Evolutionary conservation across 2,888 invertebrate genomes (phyloP).

Genomic region (Drosophila leonis): DNA sequence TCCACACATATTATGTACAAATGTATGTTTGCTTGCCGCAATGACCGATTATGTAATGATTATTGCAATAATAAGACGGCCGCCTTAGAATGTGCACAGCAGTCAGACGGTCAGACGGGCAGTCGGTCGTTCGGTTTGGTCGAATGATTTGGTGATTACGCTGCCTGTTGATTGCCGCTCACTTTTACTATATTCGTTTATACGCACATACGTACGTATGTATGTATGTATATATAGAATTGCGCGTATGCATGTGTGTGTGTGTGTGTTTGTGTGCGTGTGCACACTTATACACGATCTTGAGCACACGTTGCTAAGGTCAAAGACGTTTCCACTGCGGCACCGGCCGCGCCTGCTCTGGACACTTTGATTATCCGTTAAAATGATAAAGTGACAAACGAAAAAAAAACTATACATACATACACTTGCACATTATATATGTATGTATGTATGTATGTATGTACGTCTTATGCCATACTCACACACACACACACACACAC

Average conservation of each 20-base stretch:
- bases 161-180: slow-evolving; percentile 43
- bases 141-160: slow-evolving; percentile 57
- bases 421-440: background rate
- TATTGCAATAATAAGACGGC: slow-evolving; percentile 55
- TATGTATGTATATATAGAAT: slow-evolving; percentile 3
- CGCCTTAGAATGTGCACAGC: slow-evolving; percentile 53
- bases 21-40: slow-evolving; percentile 37
- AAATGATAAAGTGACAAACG: slow-evolving; percentile 33
- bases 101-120: background rate
- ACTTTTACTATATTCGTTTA: slow-evolving; percentile 37
- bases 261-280: slow-evolving; percentile 16
- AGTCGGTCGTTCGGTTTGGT: slow-evolving; percentile 24
- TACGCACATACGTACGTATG: slow-evolving; percentile 4
- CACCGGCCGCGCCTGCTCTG: slow-evolving; percentile 33
- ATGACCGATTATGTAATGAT: slow-evolving; percentile 73
- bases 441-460: too few species aligned
- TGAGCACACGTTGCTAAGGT: slow-evolving; percentile 67
- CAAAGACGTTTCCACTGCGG: slow-evolving; percentile 54
- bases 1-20: background rate
- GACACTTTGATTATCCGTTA: slow-evolving; percentile 51
- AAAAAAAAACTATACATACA: slow-evolving; percentile 2
- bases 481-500: background rate
- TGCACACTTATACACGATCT: slow-evolving; percentile 51
- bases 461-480: background rate
- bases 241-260: background rate